phyloP scores from a whole-genome alignment of 53 echinoderm and acorn worm species.

The Paracentrotus lividus region DNA sequence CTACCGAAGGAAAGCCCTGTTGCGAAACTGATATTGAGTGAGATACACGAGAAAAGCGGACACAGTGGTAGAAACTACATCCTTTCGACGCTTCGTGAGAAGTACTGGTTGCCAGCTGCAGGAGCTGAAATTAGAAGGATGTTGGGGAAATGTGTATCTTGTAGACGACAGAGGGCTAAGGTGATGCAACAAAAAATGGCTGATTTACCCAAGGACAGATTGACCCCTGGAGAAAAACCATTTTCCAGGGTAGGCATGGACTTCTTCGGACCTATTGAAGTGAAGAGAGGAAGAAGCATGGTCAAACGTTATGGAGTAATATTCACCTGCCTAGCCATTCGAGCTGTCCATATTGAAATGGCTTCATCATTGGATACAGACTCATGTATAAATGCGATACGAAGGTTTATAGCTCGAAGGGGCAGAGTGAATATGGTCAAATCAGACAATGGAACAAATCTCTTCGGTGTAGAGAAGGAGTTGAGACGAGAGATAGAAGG shows the following conservation, averaged over 20 bases:
- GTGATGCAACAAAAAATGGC: slow-evolving; percentile 64
- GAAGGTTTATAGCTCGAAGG: slow-evolving; percentile 70
- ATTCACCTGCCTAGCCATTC: neutral
- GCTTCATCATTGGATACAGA: slow-evolving; percentile 14
- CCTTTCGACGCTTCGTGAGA: slow-evolving; percentile 51
- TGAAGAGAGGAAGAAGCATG: neutral
- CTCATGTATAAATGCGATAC: slow-evolving; percentile 67
- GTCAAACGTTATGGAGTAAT: slow-evolving; percentile 19
- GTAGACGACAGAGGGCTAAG: slow-evolving; percentile 40
- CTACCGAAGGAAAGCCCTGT: slow-evolving; percentile 62
- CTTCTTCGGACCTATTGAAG: slow-evolving; percentile 25
- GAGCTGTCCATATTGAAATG: neutral
- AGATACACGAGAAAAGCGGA: slow-evolving; percentile 45
- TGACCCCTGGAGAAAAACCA: slow-evolving; percentile 4
- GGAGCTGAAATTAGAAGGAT: slow-evolving; percentile 54
- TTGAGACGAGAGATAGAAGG: slow-evolving; percentile 55
- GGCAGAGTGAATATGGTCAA: slow-evolving; percentile 69
- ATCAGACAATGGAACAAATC: slow-evolving; percentile 79
- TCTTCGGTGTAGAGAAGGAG: slow-evolving; percentile 75
- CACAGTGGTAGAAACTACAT: slow-evolving; percentile 65
- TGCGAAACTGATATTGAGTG: slow-evolving; percentile 65
- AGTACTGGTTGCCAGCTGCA: slow-evolving; percentile 68
- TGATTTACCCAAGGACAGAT: slow-evolving; percentile 37
- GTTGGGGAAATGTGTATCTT: neutral
- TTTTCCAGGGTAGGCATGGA: slow-evolving; percentile 59